Evolutionary conservation across 1,140 invertebrate genomes (phyloP).

Genomic region (Neodiprion lecontei): DNA sequence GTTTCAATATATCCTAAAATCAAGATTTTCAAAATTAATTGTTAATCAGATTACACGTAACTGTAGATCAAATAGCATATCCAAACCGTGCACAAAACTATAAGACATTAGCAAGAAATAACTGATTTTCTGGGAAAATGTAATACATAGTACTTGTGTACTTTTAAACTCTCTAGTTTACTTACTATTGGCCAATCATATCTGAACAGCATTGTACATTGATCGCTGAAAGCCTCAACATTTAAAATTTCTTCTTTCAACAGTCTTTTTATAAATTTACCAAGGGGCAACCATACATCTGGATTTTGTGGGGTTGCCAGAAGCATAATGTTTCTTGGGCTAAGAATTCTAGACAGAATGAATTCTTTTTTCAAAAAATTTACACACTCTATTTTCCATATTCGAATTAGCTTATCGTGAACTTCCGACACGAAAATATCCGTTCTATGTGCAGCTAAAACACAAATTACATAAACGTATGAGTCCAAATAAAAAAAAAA

Average conservation of each 20-base stretch:
- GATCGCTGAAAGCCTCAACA: conserved; percentile 52
- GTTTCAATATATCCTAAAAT: conserved; percentile 44
- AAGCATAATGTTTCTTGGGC: conserved; percentile 58
- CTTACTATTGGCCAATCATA: conserved; percentile 57
- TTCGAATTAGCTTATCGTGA: conserved; percentile 46
- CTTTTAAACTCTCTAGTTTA: conserved; percentile 5
- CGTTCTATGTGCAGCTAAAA: conserved; percentile 44
- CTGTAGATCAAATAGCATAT: too few species aligned
- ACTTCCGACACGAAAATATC: conserved; percentile 47
- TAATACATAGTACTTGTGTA: too few species aligned
- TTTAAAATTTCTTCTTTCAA: conserved; percentile 50
- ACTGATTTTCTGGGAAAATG: too few species aligned
- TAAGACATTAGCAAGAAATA: too few species aligned
- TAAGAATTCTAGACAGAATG: conserved; percentile 48
- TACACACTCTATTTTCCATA: conserved; percentile 48
- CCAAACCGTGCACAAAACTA: too few species aligned
- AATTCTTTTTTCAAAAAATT: conserved; percentile 36
- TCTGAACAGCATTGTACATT: conserved; percentile 58
- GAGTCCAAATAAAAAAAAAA: background rate
- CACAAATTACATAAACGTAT: conserved; percentile 24
- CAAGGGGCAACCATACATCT: conserved; percentile 43
- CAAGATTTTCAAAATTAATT: conserved; percentile 20
- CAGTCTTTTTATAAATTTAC: conserved; percentile 48
- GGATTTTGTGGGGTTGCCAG: conserved; percentile 42
- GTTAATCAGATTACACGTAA: background rate